Base-by-base conservation (phyloP, 2,888 invertebrate genomes). In the Automeris io region DNA sequence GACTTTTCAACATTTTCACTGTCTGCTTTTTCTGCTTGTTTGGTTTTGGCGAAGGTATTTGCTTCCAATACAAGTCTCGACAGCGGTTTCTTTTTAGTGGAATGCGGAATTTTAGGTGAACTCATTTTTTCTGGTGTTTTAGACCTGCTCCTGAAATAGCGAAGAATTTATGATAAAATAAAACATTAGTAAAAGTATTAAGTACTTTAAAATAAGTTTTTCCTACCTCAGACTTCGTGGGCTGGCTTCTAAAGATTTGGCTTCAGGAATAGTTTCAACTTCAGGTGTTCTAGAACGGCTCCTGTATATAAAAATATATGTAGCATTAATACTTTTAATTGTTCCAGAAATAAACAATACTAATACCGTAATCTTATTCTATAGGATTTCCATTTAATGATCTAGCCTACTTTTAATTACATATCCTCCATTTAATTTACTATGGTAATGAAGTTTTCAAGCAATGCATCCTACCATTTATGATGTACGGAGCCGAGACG, bases 71-170 rank as follows among this genome's bases (percentile, higher is more conserved):
- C 87, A 13, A 79, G 57, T 45, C 87, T 67, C 0, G 82, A 77
- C 1, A 87, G 54, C 0, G 87, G 73, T 49, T 80, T 87, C 38
- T 72, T 81, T 37, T 54, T 47, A 41, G 59, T 57, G 1, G 70
- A 52, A 2, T 58, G 60, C 21, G 81, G 83, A 26, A 61, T 49
- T 47, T 70, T 78, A 1, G 81, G 74, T 1, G 83, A 72, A 57
- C 79, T 66, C 1, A 74, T 41, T 49, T 80, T 83, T 42, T 86
- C 87, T 5, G 87, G 87, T 2, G 87, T 87, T 56, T 78, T 85
- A 1, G 82, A 70, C 12, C 80, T 71, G 48, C 73, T 74, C 40
- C 85, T 86, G 49, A 23, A 65, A 63, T n/a, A n/a, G n/a, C n/a
- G 31, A 19, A 5, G 3, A 19, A 33, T 23, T 23, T 9, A 13